phyloP scores from a whole-genome alignment of 2,113 vertebrate species.

The Falcunculus frontatus region DNA sequence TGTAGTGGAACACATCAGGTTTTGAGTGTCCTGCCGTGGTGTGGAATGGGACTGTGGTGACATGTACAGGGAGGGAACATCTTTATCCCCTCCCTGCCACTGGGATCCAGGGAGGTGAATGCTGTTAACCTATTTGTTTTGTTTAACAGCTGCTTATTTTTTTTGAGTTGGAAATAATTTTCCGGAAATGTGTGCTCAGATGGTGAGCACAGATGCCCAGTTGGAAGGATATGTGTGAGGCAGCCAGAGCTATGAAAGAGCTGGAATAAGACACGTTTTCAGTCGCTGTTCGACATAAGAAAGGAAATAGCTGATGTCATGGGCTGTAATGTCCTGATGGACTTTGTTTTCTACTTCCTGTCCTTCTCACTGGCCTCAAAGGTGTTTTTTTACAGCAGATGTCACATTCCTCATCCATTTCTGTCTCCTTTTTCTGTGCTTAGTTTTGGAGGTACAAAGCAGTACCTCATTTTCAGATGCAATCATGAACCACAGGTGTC shows the following conservation, averaged over 20 bases:
- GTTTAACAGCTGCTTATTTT: background rate
- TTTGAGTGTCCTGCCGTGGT: background rate
- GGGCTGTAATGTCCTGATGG: background rate
- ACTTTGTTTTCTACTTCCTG: background rate
- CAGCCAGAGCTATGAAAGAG: background rate
- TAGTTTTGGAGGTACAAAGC: background rate
- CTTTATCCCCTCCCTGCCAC: background rate
- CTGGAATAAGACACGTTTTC: background rate
- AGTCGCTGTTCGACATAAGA: background rate
- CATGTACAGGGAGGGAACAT: background rate
- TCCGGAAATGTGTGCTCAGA: background rate
- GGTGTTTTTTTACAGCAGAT: background rate
- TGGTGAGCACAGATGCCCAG: slow-evolving; percentile 21
- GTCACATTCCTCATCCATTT: background rate
- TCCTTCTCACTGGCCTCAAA: background rate
- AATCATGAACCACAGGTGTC: background rate
- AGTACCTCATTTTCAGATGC: background rate
- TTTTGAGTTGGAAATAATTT: background rate
- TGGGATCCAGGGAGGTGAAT: background rate
- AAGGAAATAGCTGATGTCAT: slow-evolving; percentile 7
- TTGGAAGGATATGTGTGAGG: background rate
- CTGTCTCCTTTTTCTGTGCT: background rate
- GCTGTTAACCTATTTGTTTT: background rate
- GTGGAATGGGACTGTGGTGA: background rate
- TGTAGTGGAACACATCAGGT: background rate